Conservation (phyloP, 2,797 vertebrate species). For the Micropoecilia bifurca region DNA sequence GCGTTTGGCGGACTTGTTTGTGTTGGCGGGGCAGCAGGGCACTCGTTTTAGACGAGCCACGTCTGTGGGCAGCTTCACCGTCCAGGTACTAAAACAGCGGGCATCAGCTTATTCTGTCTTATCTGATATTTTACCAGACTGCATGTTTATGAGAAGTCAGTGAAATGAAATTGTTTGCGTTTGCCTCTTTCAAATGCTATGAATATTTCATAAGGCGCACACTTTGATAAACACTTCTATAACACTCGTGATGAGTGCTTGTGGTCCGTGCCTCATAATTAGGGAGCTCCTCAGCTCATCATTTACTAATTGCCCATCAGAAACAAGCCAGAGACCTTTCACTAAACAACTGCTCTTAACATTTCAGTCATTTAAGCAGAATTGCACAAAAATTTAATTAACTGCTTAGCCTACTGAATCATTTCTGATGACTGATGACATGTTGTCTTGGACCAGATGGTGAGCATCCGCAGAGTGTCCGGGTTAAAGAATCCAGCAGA, state of each 20-base stretch:
- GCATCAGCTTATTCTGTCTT: conserved; percentile 2
- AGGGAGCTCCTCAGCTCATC: conserved; percentile 48
- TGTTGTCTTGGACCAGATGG: conserved; percentile 85
- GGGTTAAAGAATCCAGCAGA: conserved; percentile 92
- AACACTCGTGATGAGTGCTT: conserved; percentile 31
- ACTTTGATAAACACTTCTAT: conserved; percentile 43
- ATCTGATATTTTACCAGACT: conserved; percentile 24
- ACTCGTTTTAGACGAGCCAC: conserved; percentile 90
- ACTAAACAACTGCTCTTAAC: conserved; percentile 23
- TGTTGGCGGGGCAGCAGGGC: conserved; percentile 91
- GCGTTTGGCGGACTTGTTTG: conserved; percentile 91
- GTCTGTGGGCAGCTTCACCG: conserved; percentile 91
- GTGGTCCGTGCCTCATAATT: conserved; percentile 56
- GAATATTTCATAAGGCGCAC: conserved; percentile 54
- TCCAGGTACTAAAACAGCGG: conserved; percentile 85
- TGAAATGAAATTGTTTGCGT: conserved; percentile 30
- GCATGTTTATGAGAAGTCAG: conserved; percentile 27
- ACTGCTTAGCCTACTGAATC: not conserved
- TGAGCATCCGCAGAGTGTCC: conserved; percentile 89
- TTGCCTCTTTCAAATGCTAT: conserved; percentile 34
- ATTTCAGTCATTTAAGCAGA: conserved; percentile 18
- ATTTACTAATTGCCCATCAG: conserved; percentile 61
- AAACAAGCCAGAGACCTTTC: conserved; percentile 57
- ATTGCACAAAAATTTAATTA: conserved; percentile 3
- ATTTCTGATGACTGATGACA: not conserved